Evolutionary conservation across 2,888 invertebrate genomes (phyloP), one percentile per base, ranked within the genome.

Genomic region (Polia nebulosa): DNA sequence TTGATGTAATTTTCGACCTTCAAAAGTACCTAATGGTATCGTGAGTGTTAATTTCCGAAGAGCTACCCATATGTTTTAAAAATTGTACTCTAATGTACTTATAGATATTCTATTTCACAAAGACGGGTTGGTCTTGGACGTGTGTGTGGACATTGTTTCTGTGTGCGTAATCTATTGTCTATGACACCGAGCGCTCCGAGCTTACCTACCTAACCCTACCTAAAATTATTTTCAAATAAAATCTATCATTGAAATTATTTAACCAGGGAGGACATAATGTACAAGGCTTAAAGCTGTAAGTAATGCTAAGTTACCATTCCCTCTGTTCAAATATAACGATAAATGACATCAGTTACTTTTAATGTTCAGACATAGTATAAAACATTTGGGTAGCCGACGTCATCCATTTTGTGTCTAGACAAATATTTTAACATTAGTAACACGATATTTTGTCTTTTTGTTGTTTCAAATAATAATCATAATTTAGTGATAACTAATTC

Each of bases 401-500:
- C 32, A 76, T 69, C 22, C 27, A 64, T 74, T 77, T 64, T 1
- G 20, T 11, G 74, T 72, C 74, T 77, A 77, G 72, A 77, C 72
- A 55, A 55, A 58, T 76, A 72, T 64, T 47, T 77, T 55, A 39
- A 20, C 45, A 4, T 56, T 62, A 41, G 3, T 45, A 52, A 20
- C 9, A n/a, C n/a, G 27, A 62, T 49, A 58, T 41, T 71, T 45
- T 25, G n/a, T 69, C 27, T 55, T 34, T 20, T 9, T 39, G 11
- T 25, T 45, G 9, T 45, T 47, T 27, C 3, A 51, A 45, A 22
- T 36, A 47, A 47, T 36, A 55, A 27, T 36, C n/a, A n/a, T 55
- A 53, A 53, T 36, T 74, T n/a, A 27, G 17, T 45, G 4, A 13
- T 25, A 47, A 47, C 34, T 9, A 47, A 53, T 36, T 22, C 13